Percentiles rank a stretch among this genome's conserved stretches.
phyloP scores from a whole-genome alignment of 1,140 invertebrate genomes.

The Listronotus bonariensis region DNA sequence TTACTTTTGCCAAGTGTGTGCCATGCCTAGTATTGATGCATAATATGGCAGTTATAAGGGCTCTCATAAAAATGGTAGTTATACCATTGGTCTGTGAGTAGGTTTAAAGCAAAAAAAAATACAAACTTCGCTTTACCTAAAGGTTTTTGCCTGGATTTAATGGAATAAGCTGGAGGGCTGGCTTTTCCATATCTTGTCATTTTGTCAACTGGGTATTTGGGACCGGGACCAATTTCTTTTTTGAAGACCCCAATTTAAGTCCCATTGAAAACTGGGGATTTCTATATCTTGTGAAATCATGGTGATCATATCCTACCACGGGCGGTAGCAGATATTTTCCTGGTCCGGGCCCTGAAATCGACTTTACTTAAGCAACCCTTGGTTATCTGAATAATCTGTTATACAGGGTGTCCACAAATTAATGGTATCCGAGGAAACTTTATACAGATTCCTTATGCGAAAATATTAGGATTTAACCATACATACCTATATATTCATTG shows the following conservation, averaged over 20 bases:
- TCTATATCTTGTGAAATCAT: conserved; percentile 63
- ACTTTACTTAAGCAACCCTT: too few species aligned
- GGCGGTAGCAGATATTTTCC: conserved; percentile 65
- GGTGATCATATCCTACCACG: conserved; percentile 61
- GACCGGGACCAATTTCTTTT: conserved; percentile 57
- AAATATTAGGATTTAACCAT: too few species aligned
- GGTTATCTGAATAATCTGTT: too few species aligned
- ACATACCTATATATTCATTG: too few species aligned
- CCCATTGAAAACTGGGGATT: conserved; percentile 66
- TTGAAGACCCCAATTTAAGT: conserved; percentile 37
- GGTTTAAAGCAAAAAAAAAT: too few species aligned
- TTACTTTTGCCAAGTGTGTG: too few species aligned
- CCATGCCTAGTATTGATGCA: too few species aligned
- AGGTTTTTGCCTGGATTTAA: conserved; percentile 42
- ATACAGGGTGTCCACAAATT: too few species aligned
- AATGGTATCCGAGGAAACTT: too few species aligned
- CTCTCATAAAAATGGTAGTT: too few species aligned
- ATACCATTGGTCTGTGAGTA: too few species aligned
- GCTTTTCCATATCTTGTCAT: conserved; percentile 56
- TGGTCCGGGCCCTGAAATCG: conserved; percentile 63
- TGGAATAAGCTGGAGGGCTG: conserved; percentile 57
- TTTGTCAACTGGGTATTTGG: conserved; percentile 58
- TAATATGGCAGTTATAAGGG: too few species aligned
- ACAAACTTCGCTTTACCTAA: conserved; percentile 34
- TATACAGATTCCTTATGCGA: background rate